Evolutionary conservation across 1,140 invertebrate species (phyloP).

Genomic region (Drosophila orena): DNA sequence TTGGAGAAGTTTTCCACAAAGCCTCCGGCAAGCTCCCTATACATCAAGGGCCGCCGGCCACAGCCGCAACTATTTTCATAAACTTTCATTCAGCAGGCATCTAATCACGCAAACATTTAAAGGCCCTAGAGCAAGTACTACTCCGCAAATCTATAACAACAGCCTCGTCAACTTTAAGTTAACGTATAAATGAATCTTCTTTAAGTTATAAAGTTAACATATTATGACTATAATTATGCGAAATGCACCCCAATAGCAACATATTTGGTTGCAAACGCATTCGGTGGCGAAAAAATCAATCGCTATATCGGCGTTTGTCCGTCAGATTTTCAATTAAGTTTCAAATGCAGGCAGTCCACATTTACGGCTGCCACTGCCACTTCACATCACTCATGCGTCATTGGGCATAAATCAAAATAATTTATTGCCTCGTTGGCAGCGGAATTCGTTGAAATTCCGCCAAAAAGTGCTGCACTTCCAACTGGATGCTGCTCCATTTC

Average conservation of each 20-base stretch:
- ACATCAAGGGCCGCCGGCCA: constrained; percentile 17
- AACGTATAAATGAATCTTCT: no score
- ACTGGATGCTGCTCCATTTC: constrained; percentile 7
- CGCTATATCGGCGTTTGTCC: background rate
- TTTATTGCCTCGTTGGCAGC: constrained; percentile 46
- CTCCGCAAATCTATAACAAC: constrained; percentile 25
- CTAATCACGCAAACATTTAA: constrained; percentile 51
- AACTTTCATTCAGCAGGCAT: constrained; percentile 43
- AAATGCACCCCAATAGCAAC: no score
- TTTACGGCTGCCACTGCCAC: constrained; percentile 21
- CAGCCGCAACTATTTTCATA: constrained; percentile 48
- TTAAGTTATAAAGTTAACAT: no score
- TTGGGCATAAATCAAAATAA: constrained; percentile 76
- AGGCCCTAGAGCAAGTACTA: constrained; percentile 5
- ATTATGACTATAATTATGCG: no score
- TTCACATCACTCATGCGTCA: constrained; percentile 47
- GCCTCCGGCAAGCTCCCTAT: constrained; percentile 9
- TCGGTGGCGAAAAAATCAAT: no score
- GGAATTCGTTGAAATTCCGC: constrained; percentile 53
- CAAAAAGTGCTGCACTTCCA: constrained; percentile 19
- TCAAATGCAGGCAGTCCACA: constrained; percentile 34
- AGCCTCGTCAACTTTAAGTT: constrained; percentile 14
- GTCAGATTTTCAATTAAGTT: constrained; percentile 41
- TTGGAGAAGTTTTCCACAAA: constrained; percentile 36
- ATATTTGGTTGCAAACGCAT: no score